Evolutionary conservation across 2,888 invertebrate species (phyloP).

Genomic region (Amblyteles armatorius): DNA sequence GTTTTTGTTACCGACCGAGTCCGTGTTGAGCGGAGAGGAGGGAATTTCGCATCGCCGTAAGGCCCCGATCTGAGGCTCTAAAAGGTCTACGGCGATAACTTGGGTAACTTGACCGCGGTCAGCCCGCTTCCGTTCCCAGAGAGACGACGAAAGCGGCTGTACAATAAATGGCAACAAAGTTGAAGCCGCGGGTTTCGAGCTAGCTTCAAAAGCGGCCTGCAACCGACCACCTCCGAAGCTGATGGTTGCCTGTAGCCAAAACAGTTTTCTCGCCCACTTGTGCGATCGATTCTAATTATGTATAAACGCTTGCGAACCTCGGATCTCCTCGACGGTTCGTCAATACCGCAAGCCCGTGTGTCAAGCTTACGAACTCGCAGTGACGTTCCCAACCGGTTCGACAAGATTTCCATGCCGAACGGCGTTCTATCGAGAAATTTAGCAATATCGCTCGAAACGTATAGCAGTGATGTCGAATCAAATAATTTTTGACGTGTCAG

Average conservation of each 20-base stretch:
- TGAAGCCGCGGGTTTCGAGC: not conserved
- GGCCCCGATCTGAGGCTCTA: no score
- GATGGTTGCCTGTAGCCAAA: conserved; percentile 69
- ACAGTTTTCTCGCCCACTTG: conserved; percentile 71
- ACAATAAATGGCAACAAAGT: not conserved
- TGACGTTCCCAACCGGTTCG: not conserved
- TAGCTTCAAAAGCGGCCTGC: conserved; percentile 31
- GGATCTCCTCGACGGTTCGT: not conserved
- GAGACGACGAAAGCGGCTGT: not conserved
- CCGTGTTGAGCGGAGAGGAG: no score
- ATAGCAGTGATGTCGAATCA: not conserved
- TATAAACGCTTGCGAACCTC: conserved; percentile 73
- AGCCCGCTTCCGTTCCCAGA: not conserved
- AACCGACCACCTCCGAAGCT: conserved; percentile 75
- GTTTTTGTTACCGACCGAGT: no score
- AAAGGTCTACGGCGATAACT: no score
- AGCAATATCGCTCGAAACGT: not conserved
- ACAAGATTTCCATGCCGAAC: not conserved
- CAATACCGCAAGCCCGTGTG: not conserved
- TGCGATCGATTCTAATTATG: conserved; percentile 80
- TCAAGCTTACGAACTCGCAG: not conserved
- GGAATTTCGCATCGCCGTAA: no score
- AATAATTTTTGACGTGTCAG: not conserved
- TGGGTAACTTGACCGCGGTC: no score
- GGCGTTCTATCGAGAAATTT: not conserved